Evolutionary conservation across 2,888 invertebrate species (phyloP).

Genomic region (Temnothorax rugatulus): DNA sequence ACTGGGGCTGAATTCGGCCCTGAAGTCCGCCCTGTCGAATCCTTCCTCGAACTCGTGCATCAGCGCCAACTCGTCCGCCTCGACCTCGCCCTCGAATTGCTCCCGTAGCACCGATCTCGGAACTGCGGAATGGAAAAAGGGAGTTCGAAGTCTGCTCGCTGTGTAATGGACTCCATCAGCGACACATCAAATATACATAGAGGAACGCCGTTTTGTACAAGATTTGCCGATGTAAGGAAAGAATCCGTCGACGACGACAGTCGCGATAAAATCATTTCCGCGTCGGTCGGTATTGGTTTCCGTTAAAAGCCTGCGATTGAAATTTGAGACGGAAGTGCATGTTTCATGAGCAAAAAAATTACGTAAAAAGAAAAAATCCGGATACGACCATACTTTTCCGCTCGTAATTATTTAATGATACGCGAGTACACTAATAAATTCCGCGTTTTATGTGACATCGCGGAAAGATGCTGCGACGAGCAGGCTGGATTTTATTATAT

Average conservation of each 20-base stretch:
- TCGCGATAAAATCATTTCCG: constrained; percentile 43
- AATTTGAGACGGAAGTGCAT: constrained; percentile 14
- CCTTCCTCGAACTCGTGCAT: constrained; percentile 85
- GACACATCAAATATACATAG: constrained; percentile 53
- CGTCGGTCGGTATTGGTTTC: constrained; percentile 30
- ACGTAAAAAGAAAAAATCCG: neutral
- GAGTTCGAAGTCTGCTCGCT: constrained; percentile 10
- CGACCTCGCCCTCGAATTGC: constrained; percentile 92
- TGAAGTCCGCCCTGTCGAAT: constrained; percentile 86
- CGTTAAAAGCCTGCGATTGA: constrained; percentile 28
- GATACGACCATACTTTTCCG: too few relatives aligned
- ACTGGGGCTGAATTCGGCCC: constrained; percentile 86
- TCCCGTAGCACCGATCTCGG: constrained; percentile 94
- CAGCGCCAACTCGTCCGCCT: constrained; percentile 90
- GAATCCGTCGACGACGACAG: constrained; percentile 28
- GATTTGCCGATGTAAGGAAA: constrained; percentile 28
- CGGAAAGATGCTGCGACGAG: neutral
- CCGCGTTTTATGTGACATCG: neutral
- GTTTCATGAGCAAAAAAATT: neutral
- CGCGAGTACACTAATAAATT: neutral
- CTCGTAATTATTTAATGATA: neutral
- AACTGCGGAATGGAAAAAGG: constrained; percentile 87
- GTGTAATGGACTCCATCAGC: constrained; percentile 53
- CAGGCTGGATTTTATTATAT: neutral
- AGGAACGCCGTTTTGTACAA: constrained; percentile 27